Evolutionary conservation across 1,140 invertebrate genomes (phyloP).

Genomic region (Panagrolaimus sp.): DNA sequence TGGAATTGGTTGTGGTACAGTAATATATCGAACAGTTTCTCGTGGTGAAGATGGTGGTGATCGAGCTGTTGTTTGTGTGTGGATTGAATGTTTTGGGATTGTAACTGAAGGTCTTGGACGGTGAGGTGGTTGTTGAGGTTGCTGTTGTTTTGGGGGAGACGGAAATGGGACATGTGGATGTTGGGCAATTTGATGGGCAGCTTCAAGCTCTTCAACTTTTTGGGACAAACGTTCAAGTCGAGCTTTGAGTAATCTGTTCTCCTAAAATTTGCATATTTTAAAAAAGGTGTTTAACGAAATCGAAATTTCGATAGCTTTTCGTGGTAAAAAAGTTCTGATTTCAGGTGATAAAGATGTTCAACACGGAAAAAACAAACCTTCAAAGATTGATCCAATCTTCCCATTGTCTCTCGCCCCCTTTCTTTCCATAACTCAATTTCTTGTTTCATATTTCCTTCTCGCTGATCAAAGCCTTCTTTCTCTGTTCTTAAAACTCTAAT

Average conservation of each 20-base stretch:
- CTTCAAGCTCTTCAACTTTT: not conserved
- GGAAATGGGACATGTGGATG: not conserved
- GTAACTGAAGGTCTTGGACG: no score
- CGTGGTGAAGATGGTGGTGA: no score
- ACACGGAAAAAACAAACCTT: not conserved
- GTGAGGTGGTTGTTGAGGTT: no score
- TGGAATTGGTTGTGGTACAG: not conserved
- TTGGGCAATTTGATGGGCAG: not conserved
- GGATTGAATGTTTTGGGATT: no score
- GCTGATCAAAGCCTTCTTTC: not conserved
- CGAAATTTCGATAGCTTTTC: no score
- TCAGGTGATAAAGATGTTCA: no score
- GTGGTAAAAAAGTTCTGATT: no score
- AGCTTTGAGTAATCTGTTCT: not conserved
- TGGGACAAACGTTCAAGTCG: not conserved
- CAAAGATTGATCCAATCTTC: not conserved
- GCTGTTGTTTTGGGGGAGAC: not conserved
- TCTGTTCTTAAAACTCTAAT: not conserved
- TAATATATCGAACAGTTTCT: no score
- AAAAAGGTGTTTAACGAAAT: no score
- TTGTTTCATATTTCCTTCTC: conserved; percentile 2
- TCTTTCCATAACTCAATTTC: not conserved
- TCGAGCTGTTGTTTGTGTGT: no score
- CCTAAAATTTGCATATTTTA: no score
- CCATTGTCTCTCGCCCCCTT: not conserved